phyloP scores from a whole-genome alignment of 2,888 invertebrate genomes.

The Xanthostigma xanthostigma region DNA sequence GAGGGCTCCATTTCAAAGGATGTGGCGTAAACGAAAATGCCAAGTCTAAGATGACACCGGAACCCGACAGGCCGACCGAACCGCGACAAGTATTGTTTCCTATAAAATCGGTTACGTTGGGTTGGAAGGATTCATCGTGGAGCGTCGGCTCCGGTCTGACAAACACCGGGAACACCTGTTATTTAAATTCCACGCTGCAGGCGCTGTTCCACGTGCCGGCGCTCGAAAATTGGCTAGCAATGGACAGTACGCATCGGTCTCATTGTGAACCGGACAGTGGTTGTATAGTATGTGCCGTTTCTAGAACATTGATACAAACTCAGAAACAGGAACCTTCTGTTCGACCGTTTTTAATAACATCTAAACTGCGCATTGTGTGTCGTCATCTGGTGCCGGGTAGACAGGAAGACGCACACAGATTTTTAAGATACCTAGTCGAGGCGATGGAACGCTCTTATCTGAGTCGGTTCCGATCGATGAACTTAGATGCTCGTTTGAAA shows the following conservation, averaged over 20 bases:
- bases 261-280: constrained; percentile 48
- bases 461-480: constrained; percentile 51
- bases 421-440: constrained; percentile 83
- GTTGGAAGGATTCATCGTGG: constrained; percentile 62
- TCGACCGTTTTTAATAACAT: constrained; percentile 71
- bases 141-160: constrained; percentile 80
- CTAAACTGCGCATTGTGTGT: constrained; percentile 60
- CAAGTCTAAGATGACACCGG: constrained; percentile 18
- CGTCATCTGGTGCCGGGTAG: constrained; percentile 79
- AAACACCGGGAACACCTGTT: constrained; percentile 96
- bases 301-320: constrained; percentile 57
- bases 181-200: constrained; percentile 88
- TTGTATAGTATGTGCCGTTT: constrained; percentile 77
- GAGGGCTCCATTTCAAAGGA: no score
- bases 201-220: constrained; percentile 81
- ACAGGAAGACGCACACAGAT: constrained; percentile 97
- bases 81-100: constrained; percentile 70
- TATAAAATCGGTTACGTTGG: constrained; percentile 64
- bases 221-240: constrained; percentile 74
- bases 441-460: constrained; percentile 88
- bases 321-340: constrained; percentile 38
- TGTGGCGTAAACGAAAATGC: constrained; percentile 27
- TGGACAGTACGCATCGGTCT: constrained; percentile 53
- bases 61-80: constrained; percentile 39
- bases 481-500: constrained; percentile 79